phyloP scores from a whole-genome alignment of 1,140 invertebrate genomes.

The Drosophila busckii region DNA sequence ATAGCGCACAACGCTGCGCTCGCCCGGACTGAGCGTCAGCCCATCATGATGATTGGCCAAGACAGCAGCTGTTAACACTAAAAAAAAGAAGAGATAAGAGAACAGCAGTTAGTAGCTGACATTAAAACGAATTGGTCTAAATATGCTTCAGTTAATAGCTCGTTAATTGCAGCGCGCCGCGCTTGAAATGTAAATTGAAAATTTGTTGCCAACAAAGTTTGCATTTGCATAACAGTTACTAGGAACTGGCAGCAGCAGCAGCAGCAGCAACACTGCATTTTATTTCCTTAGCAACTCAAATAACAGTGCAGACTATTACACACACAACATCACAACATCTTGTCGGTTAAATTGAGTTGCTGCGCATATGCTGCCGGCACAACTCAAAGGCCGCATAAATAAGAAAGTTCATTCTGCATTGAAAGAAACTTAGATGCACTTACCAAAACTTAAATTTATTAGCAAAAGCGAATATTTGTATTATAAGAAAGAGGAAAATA shows the following conservation, averaged over 20 bases:
- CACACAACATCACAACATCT: too few species aligned
- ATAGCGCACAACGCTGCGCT: slow-evolving; percentile 74
- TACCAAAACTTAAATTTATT: too few species aligned
- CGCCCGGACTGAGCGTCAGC: slow-evolving; percentile 60
- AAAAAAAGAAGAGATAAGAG: slow-evolving; percentile 9
- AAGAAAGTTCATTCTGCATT: too few species aligned
- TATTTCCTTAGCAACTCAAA: too few species aligned
- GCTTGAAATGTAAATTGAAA: slow-evolving; percentile 36
- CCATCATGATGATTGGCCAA: slow-evolving; percentile 60
- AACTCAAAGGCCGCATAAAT: too few species aligned
- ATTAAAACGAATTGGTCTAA: slow-evolving; percentile 5
- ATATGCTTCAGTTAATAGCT: slow-evolving; percentile 27
- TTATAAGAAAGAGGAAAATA: too few species aligned
- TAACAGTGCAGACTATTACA: too few species aligned
- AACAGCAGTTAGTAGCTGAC: too few species aligned
- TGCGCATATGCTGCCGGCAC: too few species aligned
- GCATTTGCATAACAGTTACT: slow-evolving; percentile 1
- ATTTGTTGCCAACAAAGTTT: slow-evolving; percentile 21
- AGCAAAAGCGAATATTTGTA: too few species aligned
- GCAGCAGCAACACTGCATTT: not conserved
- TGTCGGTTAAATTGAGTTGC: too few species aligned
- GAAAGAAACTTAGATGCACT: too few species aligned
- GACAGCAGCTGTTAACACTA: slow-evolving; percentile 39
- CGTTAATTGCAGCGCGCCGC: slow-evolving; percentile 43
- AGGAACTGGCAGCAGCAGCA: not conserved